phyloP scores from a whole-genome alignment of 2,113 vertebrate genomes.

The Zootoca vivipara region DNA sequence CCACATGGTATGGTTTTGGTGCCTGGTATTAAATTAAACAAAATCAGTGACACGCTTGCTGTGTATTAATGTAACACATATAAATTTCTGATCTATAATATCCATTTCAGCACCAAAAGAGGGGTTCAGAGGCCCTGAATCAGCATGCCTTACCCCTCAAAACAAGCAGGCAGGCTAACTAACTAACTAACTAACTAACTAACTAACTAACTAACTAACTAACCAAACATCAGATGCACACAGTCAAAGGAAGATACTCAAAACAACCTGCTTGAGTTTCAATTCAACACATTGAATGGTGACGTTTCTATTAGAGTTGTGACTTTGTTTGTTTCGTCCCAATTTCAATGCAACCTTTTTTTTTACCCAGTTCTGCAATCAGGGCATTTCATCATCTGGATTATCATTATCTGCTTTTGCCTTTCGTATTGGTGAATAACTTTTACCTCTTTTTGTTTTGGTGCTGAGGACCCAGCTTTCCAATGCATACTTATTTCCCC shows the following conservation, averaged over 20 bases:
- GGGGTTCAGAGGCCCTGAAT: neutral
- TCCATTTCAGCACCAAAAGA: neutral
- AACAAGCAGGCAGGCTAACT: neutral
- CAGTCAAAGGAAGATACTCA: neutral
- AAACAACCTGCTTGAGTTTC: neutral
- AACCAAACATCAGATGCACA: neutral
- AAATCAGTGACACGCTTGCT: neutral
- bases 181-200: too few species aligned
- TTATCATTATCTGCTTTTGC: neutral
- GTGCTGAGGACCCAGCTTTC: neutral
- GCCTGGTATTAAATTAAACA: too few species aligned
- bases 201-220: too few species aligned
- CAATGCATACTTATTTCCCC: constrained; percentile 59
- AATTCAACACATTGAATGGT: neutral
- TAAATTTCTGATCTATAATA: neutral
- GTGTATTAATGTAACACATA: neutral
- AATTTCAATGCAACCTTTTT: too few species aligned
- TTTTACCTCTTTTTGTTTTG: constrained; percentile 61
- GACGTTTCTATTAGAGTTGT: neutral
- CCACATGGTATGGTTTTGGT: too few species aligned
- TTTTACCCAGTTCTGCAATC: neutral
- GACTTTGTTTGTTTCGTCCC: neutral
- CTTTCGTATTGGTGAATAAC: neutral
- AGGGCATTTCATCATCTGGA: too few species aligned
- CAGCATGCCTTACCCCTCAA: neutral